Percentiles rank a stretch among this genome's conserved stretches.
phyloP scores from a whole-genome alignment of 2,888 invertebrate genomes.

The Hecatera dysodea region DNA sequence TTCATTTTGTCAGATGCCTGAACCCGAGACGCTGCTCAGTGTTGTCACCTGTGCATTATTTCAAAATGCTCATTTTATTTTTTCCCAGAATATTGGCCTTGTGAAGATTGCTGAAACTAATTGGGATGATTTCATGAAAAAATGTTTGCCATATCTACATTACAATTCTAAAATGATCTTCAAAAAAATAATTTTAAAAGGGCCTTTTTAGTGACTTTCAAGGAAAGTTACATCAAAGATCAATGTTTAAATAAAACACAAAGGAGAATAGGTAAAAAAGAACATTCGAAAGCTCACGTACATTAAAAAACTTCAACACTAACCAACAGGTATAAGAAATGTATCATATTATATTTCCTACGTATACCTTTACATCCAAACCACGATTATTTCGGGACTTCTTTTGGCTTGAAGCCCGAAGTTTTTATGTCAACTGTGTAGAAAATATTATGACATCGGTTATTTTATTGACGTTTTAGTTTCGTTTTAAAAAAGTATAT shows the following conservation, averaged over 20 bases:
- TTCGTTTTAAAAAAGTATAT: too few relatives aligned
- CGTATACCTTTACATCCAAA: constrained; percentile 39
- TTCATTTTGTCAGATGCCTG: too few relatives aligned
- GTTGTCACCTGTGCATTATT: too few relatives aligned
- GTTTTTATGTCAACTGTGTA: constrained; percentile 16
- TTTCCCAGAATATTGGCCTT: neutral
- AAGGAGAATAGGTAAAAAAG: constrained; percentile 16
- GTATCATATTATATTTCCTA: constrained; percentile 61
- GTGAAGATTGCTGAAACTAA: too few relatives aligned
- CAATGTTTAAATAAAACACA: neutral
- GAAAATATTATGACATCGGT: neutral
- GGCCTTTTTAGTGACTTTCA: constrained; percentile 2
- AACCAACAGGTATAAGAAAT: constrained; percentile 71
- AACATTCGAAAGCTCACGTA: constrained; percentile 16
- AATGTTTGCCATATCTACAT: neutral
- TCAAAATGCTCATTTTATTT: neutral
- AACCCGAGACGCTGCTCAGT: too few relatives aligned
- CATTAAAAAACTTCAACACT: constrained; percentile 48
- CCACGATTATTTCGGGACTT: constrained; percentile 18
- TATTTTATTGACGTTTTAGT: too few relatives aligned
- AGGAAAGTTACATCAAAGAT: constrained; percentile 21
- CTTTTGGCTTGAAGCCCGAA: neutral
- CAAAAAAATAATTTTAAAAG: neutral
- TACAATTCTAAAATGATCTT: neutral
- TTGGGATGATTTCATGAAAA: neutral